phyloP scores from a whole-genome alignment of 2,797 vertebrate genomes.

The Danio albolineatus region DNA sequence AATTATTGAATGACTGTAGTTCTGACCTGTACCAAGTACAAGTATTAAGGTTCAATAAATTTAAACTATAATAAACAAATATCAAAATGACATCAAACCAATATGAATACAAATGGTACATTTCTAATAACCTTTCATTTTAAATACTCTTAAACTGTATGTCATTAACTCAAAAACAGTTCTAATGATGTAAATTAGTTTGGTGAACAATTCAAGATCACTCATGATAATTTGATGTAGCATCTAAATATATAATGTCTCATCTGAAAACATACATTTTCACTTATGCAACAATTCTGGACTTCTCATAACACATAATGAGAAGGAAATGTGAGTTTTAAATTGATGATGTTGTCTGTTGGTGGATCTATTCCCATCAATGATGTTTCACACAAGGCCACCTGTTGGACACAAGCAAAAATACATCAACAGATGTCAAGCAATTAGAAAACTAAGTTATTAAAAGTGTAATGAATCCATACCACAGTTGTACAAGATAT shows the following conservation, averaged over 20 bases:
- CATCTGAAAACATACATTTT: neutral
- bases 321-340: neutral
- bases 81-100: neutral
- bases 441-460: neutral
- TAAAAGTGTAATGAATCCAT: slow-evolving; percentile 42
- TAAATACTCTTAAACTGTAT: no score
- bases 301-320: neutral
- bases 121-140: neutral
- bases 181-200: neutral
- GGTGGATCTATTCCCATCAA: neutral
- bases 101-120: neutral
- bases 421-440: slow-evolving; percentile 11
- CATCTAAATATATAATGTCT: neutral
- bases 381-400: slow-evolving; percentile 63
- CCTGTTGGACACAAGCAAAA: slow-evolving; percentile 64
- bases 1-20: no score
- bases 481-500: slow-evolving; percentile 87
- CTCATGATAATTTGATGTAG: neutral
- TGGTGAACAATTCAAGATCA: neutral
- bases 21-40: no score
- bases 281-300: neutral
- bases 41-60: neutral
- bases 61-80: neutral
- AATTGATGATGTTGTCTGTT: neutral
- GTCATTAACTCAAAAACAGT: neutral